Evolutionary conservation across 2,113 vertebrate species (phyloP).

Genomic region (Myiagra hebetior): DNA sequence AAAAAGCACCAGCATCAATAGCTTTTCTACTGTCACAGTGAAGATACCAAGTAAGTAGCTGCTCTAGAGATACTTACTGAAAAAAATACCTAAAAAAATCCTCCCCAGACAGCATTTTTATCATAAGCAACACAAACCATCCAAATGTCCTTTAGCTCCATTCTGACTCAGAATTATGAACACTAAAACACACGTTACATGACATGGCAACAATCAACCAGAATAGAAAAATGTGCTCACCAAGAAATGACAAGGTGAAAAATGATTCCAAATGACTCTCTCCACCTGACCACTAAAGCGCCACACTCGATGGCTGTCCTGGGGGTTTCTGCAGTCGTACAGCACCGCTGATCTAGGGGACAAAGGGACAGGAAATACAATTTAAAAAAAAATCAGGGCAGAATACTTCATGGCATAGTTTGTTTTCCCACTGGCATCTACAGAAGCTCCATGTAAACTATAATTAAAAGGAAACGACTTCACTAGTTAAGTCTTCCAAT

Average conservation of each 20-base stretch:
- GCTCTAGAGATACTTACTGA: neutral
- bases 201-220: neutral
- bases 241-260: conserved; percentile 92
- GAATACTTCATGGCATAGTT: neutral
- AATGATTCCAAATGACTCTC: conserved; percentile 91
- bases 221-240: conserved; percentile 61
- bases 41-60: neutral
- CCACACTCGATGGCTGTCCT: conserved; percentile 84
- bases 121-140: neutral
- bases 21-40: neutral
- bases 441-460: neutral
- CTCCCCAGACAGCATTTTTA: neutral
- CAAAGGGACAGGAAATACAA: neutral
- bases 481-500: neutral
- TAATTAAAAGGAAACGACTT: neutral
- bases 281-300: conserved; percentile 95
- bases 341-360: conserved; percentile 83
- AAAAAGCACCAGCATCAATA: neutral
- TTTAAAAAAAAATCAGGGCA: neutral
- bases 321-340: conserved; percentile 91
- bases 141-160: neutral
- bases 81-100: neutral
- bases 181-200: neutral
- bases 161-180: neutral
- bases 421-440: neutral